Evolutionary conservation across 1,140 invertebrate genomes (phyloP), one percentile per base, ranked within the genome.

Genomic region (Drosophila orena): DNA sequence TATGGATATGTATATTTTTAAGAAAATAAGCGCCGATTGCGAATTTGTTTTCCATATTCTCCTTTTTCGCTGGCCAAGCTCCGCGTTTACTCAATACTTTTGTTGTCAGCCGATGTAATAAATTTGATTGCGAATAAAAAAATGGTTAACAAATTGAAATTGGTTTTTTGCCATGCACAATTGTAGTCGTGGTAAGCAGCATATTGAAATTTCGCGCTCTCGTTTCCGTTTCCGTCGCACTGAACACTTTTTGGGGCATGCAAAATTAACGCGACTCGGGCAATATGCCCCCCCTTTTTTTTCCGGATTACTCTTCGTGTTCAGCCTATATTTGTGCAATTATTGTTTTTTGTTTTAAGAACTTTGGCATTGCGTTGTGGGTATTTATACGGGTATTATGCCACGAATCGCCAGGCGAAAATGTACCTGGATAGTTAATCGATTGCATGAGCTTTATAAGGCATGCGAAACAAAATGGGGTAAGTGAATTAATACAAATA

Each of bases 111-210:
- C 64, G n/a, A 42, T 76, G 81, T 89, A 88, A 88, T 88, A 88
- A 88, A 88, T 88, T 88, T 88, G 79, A 88, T 88, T 89, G 83
- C 43, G 55, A 83, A 79, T 79, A 83, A 79, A 78, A 73, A 77
- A 77, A 77, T 46, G 62, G 58, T 83, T 88, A 83, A 89, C 84
- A 89, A 89, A 88, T 77, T 89, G 83, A 72, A 83, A 89, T 89
- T 76, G 75, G 43, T 60, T 88, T 69, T 73, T 86, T 47, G 24
- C 53, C 38, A 34, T 54, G 15, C 57, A 50, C 15, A 43, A 43
- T 56, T 72, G 50, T 46, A 44, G 68, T 47, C 20, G 66, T 40
- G 50, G 50, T 69, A 57, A 54, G 66, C 27, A 70, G 49, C 83
- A 75, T 81, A 81, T 83, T 86, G 66, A 47, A 88, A 76, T 83